phyloP scores from a whole-genome alignment of 2,113 vertebrate genomes.

The Nanger granti region DNA sequence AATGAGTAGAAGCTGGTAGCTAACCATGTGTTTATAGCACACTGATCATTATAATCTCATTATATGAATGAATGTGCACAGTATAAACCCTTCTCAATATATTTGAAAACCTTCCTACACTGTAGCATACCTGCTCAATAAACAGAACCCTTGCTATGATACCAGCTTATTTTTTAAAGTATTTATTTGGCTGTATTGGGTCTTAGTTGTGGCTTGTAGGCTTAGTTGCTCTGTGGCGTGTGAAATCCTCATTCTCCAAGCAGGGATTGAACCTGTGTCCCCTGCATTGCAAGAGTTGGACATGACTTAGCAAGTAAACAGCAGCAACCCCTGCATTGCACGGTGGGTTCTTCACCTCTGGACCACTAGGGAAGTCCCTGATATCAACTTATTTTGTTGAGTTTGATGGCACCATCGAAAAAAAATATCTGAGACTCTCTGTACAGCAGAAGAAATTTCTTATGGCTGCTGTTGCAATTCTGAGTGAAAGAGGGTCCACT shows the following conservation, averaged over 20 bases:
- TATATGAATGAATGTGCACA: background rate
- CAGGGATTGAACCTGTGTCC: background rate
- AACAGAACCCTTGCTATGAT: background rate
- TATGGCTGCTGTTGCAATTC: background rate
- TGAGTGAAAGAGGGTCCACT: background rate
- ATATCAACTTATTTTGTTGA: background rate
- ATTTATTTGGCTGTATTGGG: background rate
- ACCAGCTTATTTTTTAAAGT: background rate
- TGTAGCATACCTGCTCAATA: background rate
- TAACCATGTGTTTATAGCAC: background rate
- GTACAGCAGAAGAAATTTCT: constrained; percentile 9
- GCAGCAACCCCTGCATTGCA: background rate
- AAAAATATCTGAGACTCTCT: background rate
- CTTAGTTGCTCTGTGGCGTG: background rate
- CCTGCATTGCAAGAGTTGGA: background rate
- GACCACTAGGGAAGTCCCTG: background rate
- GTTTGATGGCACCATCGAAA: background rate
- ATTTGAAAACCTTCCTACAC: background rate
- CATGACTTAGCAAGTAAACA: background rate
- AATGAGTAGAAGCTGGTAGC: background rate
- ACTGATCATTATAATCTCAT: background rate
- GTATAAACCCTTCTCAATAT: background rate
- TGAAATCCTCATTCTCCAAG: background rate
- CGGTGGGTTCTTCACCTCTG: background rate
- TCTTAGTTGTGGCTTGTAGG: background rate